Conservation (phyloP, 2,888 invertebrate species). For the Leptogaster cylindrica region DNA sequence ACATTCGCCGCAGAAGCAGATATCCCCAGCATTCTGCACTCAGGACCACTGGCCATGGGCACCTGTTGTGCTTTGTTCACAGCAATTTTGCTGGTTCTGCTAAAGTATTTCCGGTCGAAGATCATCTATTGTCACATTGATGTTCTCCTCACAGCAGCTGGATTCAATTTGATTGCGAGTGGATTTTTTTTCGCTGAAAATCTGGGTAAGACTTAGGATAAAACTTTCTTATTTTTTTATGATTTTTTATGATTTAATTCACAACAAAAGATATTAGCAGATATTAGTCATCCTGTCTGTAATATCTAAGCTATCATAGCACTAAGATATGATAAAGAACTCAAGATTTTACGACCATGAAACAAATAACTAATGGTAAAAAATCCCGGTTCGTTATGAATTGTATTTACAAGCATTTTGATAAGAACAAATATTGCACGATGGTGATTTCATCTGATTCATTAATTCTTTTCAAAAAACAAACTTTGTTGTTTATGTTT, state of each 20-base stretch:
- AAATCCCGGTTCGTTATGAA: no score
- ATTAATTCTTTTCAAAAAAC: neutral
- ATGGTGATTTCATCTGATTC: no score
- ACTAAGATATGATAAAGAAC: no score
- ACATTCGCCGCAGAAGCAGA: slow-evolving; percentile 54
- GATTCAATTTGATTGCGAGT: slow-evolving; percentile 55
- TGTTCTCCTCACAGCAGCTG: slow-evolving; percentile 51
- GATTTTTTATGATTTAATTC: no score
- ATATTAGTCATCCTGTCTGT: no score
- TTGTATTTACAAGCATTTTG: no score
- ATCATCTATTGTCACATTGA: slow-evolving; percentile 56
- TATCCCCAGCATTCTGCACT: slow-evolving; percentile 50
- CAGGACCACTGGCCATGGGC: slow-evolving; percentile 57
- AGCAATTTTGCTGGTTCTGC: slow-evolving; percentile 51
- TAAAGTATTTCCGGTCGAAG: slow-evolving; percentile 53
- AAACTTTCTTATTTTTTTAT: neutral
- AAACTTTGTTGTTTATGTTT: no score
- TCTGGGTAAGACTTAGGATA: slow-evolving; percentile 52
- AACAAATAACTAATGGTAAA: no score
- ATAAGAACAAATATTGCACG: no score
- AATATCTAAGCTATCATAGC: no score
- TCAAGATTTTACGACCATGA: no score
- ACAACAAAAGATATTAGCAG: no score
- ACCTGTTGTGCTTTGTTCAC: slow-evolving; percentile 51
- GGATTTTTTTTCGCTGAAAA: slow-evolving; percentile 57